A percentile compares a stretch with the other conserved stretches of the same genome.
phyloP scores from a whole-genome alignment of 2,888 invertebrate species.

The Drosophila dives region DNA sequence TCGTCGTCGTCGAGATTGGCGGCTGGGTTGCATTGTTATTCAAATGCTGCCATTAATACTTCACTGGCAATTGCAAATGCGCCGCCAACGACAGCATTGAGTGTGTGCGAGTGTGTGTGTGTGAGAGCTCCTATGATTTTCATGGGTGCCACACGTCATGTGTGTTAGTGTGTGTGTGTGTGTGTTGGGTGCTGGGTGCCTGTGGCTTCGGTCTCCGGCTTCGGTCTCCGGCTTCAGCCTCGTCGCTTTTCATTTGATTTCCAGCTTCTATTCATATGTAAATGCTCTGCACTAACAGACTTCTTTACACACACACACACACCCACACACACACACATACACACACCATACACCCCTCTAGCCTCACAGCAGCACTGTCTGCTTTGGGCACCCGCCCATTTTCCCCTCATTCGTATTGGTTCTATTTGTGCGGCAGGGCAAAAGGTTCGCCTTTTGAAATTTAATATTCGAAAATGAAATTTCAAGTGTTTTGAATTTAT shows the following conservation, averaged over 20 bases:
- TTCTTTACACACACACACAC: slow-evolving; percentile 10
- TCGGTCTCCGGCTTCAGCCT: slow-evolving; percentile 17
- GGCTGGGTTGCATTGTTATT: slow-evolving; percentile 66
- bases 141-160: slow-evolving; percentile 26
- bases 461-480: slow-evolving; percentile 69
- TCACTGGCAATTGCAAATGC: slow-evolving; percentile 73
- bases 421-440: slow-evolving; percentile 9
- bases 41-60: slow-evolving; percentile 78
- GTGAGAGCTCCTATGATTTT: slow-evolving; percentile 17
- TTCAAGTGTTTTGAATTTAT: slow-evolving; percentile 75
- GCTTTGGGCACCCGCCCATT: slow-evolving; percentile 1
- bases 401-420: neutral
- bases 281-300: slow-evolving; percentile 46
- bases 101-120: neutral
- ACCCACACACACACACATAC: slow-evolving; percentile 14
- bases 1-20: slow-evolving; percentile 20
- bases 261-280: slow-evolving; percentile 70
- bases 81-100: slow-evolving; percentile 21
- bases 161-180: slow-evolving; percentile 15
- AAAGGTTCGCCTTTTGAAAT: slow-evolving; percentile 46
- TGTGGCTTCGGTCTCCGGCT: slow-evolving; percentile 24
- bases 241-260: slow-evolving; percentile 55
- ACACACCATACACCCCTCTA: neutral
- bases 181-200: slow-evolving; percentile 12
- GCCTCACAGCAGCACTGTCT: neutral